phyloP scores from a whole-genome alignment of 2,113 vertebrate species.

The Oenanthe oenanthe region DNA sequence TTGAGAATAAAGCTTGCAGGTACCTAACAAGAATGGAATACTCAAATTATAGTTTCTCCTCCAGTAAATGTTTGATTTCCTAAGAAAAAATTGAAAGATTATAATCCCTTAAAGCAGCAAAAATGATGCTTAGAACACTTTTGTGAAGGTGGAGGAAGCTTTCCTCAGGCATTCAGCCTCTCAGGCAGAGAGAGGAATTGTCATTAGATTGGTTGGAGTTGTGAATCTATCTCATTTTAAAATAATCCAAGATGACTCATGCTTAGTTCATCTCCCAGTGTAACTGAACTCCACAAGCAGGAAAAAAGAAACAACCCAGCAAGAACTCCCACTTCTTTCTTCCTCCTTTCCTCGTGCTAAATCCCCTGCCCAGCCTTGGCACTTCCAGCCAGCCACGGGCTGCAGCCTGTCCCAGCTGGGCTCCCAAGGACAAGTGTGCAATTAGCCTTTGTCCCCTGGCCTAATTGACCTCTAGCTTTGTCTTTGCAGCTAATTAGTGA shows the following conservation, averaged over 20 bases:
- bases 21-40: background rate
- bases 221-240: slow-evolving; percentile 27
- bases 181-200: background rate
- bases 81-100: background rate
- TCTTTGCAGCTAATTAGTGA: background rate
- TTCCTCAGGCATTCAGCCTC: slow-evolving; percentile 2
- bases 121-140: background rate
- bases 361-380: background rate
- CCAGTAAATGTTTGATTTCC: background rate
- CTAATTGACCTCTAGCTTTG: slow-evolving; percentile 14
- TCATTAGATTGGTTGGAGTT: background rate
- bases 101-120: background rate
- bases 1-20: background rate
- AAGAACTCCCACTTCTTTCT: background rate
- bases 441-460: slow-evolving; percentile 8
- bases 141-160: background rate
- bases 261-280: background rate
- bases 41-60: background rate
- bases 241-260: slow-evolving; percentile 21
- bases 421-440: background rate
- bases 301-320: background rate
- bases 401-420: background rate
- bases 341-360: background rate
- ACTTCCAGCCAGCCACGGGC: background rate
- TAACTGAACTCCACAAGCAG: background rate